phyloP scores from a whole-genome alignment of 1,140 invertebrate species.

The Penaeus indicus region DNA sequence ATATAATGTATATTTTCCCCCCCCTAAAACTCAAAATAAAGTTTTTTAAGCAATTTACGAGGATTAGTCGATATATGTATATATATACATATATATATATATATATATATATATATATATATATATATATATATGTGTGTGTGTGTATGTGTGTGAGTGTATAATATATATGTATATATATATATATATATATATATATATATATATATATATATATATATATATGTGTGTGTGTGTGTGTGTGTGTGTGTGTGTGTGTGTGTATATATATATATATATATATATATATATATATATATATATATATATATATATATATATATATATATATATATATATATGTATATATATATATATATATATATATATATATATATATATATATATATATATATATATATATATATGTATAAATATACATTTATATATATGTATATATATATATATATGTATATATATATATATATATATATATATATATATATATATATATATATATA shows the following conservation, averaged over 20 bases:
- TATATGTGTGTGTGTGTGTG: slow-evolving; percentile 11
- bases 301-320: neutral
- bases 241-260: neutral
- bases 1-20: neutral
- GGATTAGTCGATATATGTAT: neutral
- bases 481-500: neutral
- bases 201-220: neutral
- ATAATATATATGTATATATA: neutral
- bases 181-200: neutral
- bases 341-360: neutral
- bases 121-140: neutral
- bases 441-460: slow-evolving; percentile 2
- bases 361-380: slow-evolving; percentile 18
- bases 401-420: slow-evolving; percentile 5
- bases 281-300: slow-evolving; percentile 1
- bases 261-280: neutral
- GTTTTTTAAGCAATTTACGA: no score
- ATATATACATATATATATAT: slow-evolving; percentile 8
- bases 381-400: neutral
- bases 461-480: neutral
- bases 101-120: no score
- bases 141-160: slow-evolving; percentile 21
- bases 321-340: neutral
- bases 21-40: no score
- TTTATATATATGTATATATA: slow-evolving; percentile 23